Conservation (phyloP, 2,113 vertebrate genomes). For the Mugil cephalus region DNA sequence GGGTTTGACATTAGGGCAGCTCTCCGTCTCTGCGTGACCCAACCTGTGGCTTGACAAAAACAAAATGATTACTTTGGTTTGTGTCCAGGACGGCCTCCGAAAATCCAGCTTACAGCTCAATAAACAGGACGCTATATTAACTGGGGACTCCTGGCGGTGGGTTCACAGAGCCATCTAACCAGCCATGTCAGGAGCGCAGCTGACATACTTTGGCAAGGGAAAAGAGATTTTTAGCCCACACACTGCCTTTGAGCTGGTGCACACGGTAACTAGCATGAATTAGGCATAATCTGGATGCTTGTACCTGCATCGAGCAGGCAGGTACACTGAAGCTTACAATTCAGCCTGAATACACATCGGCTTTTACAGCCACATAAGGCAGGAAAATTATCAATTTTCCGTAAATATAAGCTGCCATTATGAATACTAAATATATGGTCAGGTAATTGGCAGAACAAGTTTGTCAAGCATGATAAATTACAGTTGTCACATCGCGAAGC, state of each 20-base stretch:
- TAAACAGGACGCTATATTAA: constrained; percentile 70
- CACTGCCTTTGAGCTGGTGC: constrained; percentile 5
- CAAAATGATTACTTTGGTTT: constrained; percentile 71
- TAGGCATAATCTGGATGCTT: constrained; percentile 18
- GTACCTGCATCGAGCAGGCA: constrained; percentile 1
- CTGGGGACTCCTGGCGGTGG: constrained; percentile 53
- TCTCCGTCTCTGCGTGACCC: constrained; percentile 30
- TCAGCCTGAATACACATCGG: background rate
- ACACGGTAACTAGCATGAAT: constrained; percentile 10
- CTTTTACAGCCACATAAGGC: background rate
- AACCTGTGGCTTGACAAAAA: constrained; percentile 54
- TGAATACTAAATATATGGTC: constrained; percentile 9
- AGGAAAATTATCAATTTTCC: background rate
- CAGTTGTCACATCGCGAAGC: constrained; percentile 30
- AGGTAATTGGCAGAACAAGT: constrained; percentile 18
- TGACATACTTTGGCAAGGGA: constrained; percentile 47
- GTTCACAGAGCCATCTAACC: constrained; percentile 58
- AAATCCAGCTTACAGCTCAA: constrained; percentile 68
- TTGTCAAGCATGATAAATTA: constrained; percentile 35
- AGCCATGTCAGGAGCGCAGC: constrained; percentile 45
- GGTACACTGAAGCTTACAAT: constrained; percentile 6
- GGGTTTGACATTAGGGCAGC: constrained; percentile 14
- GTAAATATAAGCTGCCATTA: constrained; percentile 23
- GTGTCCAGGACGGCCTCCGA: constrained; percentile 60
- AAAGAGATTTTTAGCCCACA: constrained; percentile 25